phyloP scores from a whole-genome alignment of 2,113 vertebrate genomes.

The Crypturellus undulatus region DNA sequence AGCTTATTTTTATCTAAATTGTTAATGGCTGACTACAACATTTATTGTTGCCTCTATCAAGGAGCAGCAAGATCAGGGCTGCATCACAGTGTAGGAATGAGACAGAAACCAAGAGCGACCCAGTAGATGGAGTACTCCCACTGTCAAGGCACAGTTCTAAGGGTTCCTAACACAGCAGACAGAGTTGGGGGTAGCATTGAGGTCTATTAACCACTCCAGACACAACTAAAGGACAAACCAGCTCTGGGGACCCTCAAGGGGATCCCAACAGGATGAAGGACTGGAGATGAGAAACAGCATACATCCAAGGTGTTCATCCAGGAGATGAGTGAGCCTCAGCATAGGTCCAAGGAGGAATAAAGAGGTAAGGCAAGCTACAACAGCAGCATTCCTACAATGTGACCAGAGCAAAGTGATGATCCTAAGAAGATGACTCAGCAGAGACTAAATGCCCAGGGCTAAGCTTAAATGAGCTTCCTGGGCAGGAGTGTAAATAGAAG shows the following conservation, averaged over 20 bases:
- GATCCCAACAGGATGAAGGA: not conserved
- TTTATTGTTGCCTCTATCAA: not conserved
- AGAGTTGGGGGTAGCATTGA: not conserved
- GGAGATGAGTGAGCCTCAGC: not conserved
- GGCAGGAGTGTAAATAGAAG: fast-evolving
- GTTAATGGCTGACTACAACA: not conserved
- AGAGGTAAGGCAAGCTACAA: fast-evolving
- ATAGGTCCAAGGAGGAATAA: not conserved
- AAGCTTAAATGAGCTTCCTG: too few species aligned
- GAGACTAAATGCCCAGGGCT: too few species aligned
- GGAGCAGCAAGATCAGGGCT: not conserved
- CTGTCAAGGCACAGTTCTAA: fast-evolving
- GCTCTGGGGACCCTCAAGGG: not conserved
- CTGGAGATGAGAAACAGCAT: not conserved
- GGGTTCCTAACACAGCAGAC: not conserved
- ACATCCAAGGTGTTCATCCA: fast-evolving
- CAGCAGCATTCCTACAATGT: too few species aligned
- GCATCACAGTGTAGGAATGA: not conserved
- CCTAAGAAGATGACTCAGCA: too few species aligned
- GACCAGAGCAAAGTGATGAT: too few species aligned
- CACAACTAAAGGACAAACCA: fast-evolving
- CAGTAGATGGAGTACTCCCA: fast-evolving
- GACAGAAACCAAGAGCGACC: not conserved
- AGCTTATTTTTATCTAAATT: not conserved
- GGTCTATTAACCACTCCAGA: not conserved